phyloP scores from a whole-genome alignment of 2,888 invertebrate genomes.

The Euzophera pinguis region DNA sequence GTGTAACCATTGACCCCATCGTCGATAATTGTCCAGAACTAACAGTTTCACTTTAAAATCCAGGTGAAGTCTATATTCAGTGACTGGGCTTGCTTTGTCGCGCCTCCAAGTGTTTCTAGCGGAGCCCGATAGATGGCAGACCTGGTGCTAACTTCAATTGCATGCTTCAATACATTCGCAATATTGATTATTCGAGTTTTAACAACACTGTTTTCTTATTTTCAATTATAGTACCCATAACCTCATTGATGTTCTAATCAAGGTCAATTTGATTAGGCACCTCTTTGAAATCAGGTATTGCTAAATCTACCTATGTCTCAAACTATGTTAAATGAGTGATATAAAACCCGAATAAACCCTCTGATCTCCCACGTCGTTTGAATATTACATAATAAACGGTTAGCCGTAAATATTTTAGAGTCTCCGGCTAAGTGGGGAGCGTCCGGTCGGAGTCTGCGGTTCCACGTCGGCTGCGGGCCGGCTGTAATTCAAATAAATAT shows the following conservation, averaged over 20 bases:
- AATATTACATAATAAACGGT: conserved; percentile 15
- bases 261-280: too few relatives aligned
- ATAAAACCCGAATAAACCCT: conserved; percentile 1
- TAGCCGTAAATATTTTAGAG: conserved; percentile 37
- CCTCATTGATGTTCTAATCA: not conserved
- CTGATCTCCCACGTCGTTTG: conserved; percentile 12
- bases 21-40: conserved; percentile 22
- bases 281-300: too few relatives aligned
- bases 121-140: conserved; percentile 54
- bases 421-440: conserved; percentile 20
- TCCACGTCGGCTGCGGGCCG: not conserved
- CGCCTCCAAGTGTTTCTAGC: conserved; percentile 36
- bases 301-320: not conserved
- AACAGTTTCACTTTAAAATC: conserved; percentile 16
- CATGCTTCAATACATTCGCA: conserved; percentile 9
- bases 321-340: conserved; percentile 1
- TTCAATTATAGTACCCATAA: too few relatives aligned
- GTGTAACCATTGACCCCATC: conserved; percentile 19
- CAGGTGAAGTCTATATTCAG: conserved; percentile 22
- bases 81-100: conserved; percentile 21
- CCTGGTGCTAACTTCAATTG: conserved; percentile 23
- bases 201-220: too few relatives aligned
- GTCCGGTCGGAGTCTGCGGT: conserved; percentile 35
- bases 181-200: conserved; percentile 16
- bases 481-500: conserved; percentile 51